These are phyloP conservation scores for Drosophila recens DNA, from an alignment of 2,888 invertebrate species.

Conservation along the genomic window DNA sequence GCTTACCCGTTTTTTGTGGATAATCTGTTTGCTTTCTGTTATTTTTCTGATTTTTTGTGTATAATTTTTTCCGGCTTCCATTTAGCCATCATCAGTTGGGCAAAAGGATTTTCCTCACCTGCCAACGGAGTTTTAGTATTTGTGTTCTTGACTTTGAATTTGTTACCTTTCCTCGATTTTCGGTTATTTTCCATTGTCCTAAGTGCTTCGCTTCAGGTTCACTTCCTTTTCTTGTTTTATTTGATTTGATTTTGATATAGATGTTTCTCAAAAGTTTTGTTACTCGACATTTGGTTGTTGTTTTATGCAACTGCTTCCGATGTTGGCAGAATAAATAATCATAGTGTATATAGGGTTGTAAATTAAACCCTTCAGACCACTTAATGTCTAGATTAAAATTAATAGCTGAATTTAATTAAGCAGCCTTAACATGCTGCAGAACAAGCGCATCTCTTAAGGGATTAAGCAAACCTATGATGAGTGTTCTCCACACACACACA, in stretches of 20 bases:
- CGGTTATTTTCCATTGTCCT: conserved; percentile 7
- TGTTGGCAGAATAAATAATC: neutral
- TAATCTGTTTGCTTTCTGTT: conserved; percentile 15
- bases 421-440: conserved; percentile 48
- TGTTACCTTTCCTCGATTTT: conserved; percentile 7
- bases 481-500: conserved; percentile 25
- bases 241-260: conserved; percentile 20
- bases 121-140: neutral
- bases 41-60: conserved; percentile 23
- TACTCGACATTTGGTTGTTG: neutral
- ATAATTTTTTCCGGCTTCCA: conserved; percentile 61
- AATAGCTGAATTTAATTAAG: conserved; percentile 75
- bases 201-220: conserved; percentile 24
- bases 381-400: conserved; percentile 62
- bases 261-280: conserved; percentile 18
- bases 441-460: conserved; percentile 35
- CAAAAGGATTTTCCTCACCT: conserved; percentile 46
- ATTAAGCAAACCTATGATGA: conserved; percentile 49
- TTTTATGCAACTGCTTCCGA: conserved; percentile 21
- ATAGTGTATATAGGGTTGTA: neutral
- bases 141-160: conserved; percentile 28
- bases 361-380: conserved; percentile 33
- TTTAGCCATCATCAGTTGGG: conserved; percentile 51
- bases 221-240: conserved; percentile 14
- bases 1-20: neutral